Conservation (phyloP, 2,888 invertebrate species). For the Parapristionchus giblindavisi region DNA sequence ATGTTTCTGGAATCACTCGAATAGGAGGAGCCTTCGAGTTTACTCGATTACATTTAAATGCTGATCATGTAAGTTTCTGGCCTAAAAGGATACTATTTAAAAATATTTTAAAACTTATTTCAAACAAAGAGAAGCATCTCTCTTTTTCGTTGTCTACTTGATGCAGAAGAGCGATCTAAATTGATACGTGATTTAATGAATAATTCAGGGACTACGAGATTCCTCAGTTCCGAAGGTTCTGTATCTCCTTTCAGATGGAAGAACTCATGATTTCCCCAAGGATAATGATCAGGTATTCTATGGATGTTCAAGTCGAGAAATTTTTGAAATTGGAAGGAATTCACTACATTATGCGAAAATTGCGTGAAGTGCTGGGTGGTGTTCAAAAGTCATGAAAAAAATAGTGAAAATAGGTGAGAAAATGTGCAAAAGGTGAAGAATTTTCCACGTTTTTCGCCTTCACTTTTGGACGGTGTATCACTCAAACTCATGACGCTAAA, state of each 20-base stretch:
- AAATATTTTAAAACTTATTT: too few species aligned
- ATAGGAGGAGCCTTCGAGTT: conserved; percentile 68
- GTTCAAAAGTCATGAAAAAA: too few species aligned
- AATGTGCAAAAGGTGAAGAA: too few species aligned
- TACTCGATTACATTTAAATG: conserved; percentile 53
- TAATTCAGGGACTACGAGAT: conserved; percentile 64
- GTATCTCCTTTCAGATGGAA: conserved; percentile 67
- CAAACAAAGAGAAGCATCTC: not conserved
- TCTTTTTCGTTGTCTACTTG: not conserved
- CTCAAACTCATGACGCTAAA: too few species aligned
- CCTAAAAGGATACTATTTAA: too few species aligned
- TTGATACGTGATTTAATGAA: not conserved
- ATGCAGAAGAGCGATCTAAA: not conserved
- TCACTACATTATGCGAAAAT: too few species aligned
- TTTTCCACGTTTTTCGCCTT: too few species aligned
- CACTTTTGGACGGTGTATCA: too few species aligned
- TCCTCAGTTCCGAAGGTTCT: conserved; percentile 65
- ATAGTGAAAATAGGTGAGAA: too few species aligned
- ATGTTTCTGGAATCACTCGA: conserved; percentile 67
- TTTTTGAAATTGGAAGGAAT: too few species aligned
- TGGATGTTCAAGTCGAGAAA: too few species aligned
- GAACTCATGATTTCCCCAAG: conserved; percentile 68
- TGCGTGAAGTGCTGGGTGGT: too few species aligned
- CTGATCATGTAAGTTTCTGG: conserved; percentile 48
- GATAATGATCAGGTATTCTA: conserved; percentile 62